Base-by-base conservation (phyloP, 2,888 invertebrate genomes). In the Microdon myrmicae region DNA sequence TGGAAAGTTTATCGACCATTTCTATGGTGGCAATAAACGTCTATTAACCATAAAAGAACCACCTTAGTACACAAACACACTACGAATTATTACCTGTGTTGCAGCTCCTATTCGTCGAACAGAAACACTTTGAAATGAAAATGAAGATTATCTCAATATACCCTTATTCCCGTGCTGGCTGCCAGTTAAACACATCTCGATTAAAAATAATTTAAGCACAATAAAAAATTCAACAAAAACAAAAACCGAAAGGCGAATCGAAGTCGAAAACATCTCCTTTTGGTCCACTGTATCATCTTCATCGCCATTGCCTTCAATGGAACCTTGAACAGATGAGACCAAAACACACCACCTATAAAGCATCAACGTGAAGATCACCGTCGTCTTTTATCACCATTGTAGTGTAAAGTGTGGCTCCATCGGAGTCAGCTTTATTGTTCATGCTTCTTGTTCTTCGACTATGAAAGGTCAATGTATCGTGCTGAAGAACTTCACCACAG, bases 51-150 rank as follows among this genome's bases (percentile, higher is more conserved):
- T 64, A 48, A 45, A 47, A 41, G 31, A 37, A 48, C 7, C 41
- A 44, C 38, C 38, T 38, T 44, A 37, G 6, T 32, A 32, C 17
- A 26, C 6, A 22, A 12, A 44, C 37, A 32, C n/a, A n/a, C n/a
- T n/a, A 29, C 29, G 31, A 8, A 26, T 9, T 13, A 19, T 8
- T 38, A 38, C 34, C 25, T 43, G 28, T 26, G 19, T 29, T 43
- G 41, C 32, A 34, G 20, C 31, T 35, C 39, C 17, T 39, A 22
- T 56, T 37, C 23, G 26, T n/a, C 22, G 28, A 14, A 32, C 19
- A 45, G 43, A 60, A 58, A 51, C 51, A 51, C 68, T 67, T 68
- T 69, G 67, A 69, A 69, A 67, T 69, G 69, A 69, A 69, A 69
- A 67, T 68, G 68, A 69, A 69, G 67, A 69, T 67, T 55, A 61